Evolutionary conservation across 2,888 invertebrate genomes (phyloP).

Genomic region (Leptinotarsa juncta): DNA sequence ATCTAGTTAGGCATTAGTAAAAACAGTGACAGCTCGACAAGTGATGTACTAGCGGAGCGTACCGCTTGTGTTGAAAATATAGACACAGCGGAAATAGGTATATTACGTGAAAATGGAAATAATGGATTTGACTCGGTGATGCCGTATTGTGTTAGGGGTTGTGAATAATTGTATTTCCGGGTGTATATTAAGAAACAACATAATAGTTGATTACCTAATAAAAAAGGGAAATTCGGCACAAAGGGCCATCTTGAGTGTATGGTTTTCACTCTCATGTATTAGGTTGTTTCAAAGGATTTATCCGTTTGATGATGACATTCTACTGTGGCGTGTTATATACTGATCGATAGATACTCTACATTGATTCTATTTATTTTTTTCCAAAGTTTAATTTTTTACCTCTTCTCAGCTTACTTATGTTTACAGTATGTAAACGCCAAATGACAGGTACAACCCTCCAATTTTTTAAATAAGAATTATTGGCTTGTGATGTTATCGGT

Average conservation of each 20-base stretch:
- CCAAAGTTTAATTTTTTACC: no score
- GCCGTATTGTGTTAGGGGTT: constrained; percentile 20
- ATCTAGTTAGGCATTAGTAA: constrained; percentile 29
- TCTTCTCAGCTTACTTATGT: no score
- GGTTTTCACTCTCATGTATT: no score
- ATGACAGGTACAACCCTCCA: no score
- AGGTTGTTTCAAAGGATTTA: no score
- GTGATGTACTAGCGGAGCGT: constrained; percentile 19
- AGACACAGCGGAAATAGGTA: constrained; percentile 38
- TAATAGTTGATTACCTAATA: neutral
- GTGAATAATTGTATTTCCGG: constrained; percentile 23
- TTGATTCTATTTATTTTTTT: no score
- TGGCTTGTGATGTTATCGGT: no score
- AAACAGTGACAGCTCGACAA: constrained; percentile 28
- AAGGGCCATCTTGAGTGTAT: neutral
- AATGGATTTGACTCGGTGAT: constrained; percentile 25
- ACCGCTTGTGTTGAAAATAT: constrained; percentile 26
- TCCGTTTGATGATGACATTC: no score
- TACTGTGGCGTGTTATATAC: no score
- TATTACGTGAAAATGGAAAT: constrained; percentile 22
- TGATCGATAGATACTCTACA: no score
- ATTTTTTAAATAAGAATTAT: no score
- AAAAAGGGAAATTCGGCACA: constrained; percentile 2
- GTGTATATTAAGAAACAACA: neutral
- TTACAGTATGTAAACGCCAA: no score